phyloP scores from a whole-genome alignment of 2,797 vertebrate species.

The Crocodylus rhombifer region DNA sequence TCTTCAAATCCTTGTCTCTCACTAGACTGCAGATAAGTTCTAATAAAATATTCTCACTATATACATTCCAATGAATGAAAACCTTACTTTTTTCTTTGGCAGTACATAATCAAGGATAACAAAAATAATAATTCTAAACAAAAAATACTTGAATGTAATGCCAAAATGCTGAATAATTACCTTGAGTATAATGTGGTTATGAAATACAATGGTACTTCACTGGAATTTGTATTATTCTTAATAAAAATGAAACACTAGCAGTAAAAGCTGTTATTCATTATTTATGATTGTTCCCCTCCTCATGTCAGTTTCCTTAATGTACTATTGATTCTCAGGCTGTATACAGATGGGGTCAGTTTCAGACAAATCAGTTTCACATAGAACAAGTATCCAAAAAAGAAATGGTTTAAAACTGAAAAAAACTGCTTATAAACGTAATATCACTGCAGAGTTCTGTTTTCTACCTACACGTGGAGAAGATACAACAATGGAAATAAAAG shows the following conservation, averaged over 20 bases:
- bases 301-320: slow-evolving; percentile 76
- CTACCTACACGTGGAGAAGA: background rate
- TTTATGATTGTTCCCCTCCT: slow-evolving; percentile 76
- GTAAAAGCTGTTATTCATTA: slow-evolving; percentile 78
- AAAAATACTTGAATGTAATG: slow-evolving; percentile 48
- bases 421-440: slow-evolving; percentile 26
- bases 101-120: background rate
- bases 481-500: slow-evolving; percentile 1
- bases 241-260: slow-evolving; percentile 65
- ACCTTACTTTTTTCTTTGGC: background rate
- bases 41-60: slow-evolving; percentile 24
- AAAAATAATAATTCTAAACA: slow-evolving; percentile 44
- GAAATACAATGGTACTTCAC: slow-evolving; percentile 50
- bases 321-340: slow-evolving; percentile 76
- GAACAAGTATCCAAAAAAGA: slow-evolving; percentile 27
- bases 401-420: slow-evolving; percentile 6
- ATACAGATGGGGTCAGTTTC: slow-evolving; percentile 62
- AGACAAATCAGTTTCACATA: slow-evolving; percentile 53
- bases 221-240: slow-evolving; percentile 66
- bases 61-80: slow-evolving; percentile 33
- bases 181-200: slow-evolving; percentile 44
- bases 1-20: slow-evolving; percentile 50
- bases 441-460: background rate
- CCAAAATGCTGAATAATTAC: slow-evolving; percentile 19
- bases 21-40: slow-evolving; percentile 35